Evolutionary conservation across 2,888 invertebrate species (phyloP), one percentile per base, ranked within the genome.

Genomic region (Silvanus unidentatus): DNA sequence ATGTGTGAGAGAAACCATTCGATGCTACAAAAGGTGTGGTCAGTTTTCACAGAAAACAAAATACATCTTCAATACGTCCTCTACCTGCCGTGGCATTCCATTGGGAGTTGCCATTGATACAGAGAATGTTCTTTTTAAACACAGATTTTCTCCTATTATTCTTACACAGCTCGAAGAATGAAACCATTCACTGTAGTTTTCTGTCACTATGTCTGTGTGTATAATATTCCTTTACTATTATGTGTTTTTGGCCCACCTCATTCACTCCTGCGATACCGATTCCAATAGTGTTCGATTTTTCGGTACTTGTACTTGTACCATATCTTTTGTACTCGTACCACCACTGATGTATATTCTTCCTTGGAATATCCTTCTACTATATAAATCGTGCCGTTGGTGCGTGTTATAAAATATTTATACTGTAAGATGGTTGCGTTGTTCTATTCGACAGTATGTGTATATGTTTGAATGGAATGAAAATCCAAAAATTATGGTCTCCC

Each of bases 1-100:
- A 67, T 65, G 68, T 67, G 69, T 67, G 68, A 66, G 67, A 69
- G 66, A 66, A 63, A 64, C 65, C 63, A 66, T 66, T 66, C 60
- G 61, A 58, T 57, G 58, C 4, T 37, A 67, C 67, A 68, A 71
- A 68, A 69, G 70, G 70, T 70, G 71, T 71, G 71, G 71, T 71
- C 71, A 71, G 67, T 70, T 71, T 69, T 70, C 67, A 69, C 64
- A 69, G 69, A 69, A 70, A 69, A 69, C 69, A 69, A 69, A 69
- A 67, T 65, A 55, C 55, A 52, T 53, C 50, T 55, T 48, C 42
- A 37, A 37, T 37, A 16, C 37, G 37, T 37, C 14, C 16, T 48
- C 46, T 62, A 62, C 63, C 66, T 68, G 66, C 55, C 52, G 52
- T 61, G 54, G 55, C 66, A 70, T 69, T 68, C 69, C 66, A 58